Evolutionary conservation across 2,113 vertebrate species (phyloP).

Genomic region (Myotis lucifugus): DNA sequence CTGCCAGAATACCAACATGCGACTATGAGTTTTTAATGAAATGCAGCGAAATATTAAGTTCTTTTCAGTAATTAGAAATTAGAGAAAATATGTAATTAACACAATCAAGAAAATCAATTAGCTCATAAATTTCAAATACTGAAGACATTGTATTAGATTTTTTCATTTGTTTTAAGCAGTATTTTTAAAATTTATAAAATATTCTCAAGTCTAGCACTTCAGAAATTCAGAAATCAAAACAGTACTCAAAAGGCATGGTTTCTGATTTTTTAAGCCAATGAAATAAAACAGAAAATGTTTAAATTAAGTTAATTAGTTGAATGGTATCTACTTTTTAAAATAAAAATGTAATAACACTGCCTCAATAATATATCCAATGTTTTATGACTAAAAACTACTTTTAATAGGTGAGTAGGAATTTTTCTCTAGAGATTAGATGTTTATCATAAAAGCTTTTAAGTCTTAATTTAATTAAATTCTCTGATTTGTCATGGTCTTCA

Average conservation of each 20-base stretch:
- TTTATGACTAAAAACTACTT: background rate
- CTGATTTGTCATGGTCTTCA: conserved; percentile 10
- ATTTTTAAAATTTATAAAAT: background rate
- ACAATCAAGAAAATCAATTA: conserved; percentile 16
- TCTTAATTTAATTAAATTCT: conserved; percentile 18
- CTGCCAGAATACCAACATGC: background rate
- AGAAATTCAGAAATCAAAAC: conserved; percentile 16
- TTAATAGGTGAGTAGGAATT: background rate
- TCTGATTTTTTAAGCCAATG: background rate
- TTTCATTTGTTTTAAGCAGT: conserved; percentile 10
- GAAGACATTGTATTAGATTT: background rate
- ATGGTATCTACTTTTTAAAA: background rate
- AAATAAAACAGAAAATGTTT: conserved; percentile 34
- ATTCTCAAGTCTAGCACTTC: background rate
- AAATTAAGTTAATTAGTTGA: conserved; percentile 25
- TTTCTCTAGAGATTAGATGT: background rate
- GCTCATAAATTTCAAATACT: background rate
- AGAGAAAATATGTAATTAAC: background rate
- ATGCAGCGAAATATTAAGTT: background rate
- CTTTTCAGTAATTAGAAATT: conserved; percentile 1
- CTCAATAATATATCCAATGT: background rate
- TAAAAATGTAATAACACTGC: background rate
- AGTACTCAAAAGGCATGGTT: background rate
- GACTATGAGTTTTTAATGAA: background rate
- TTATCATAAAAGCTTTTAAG: background rate